Conservation (phyloP, 2,888 invertebrate species). For the Agonopterix heracliana region DNA sequence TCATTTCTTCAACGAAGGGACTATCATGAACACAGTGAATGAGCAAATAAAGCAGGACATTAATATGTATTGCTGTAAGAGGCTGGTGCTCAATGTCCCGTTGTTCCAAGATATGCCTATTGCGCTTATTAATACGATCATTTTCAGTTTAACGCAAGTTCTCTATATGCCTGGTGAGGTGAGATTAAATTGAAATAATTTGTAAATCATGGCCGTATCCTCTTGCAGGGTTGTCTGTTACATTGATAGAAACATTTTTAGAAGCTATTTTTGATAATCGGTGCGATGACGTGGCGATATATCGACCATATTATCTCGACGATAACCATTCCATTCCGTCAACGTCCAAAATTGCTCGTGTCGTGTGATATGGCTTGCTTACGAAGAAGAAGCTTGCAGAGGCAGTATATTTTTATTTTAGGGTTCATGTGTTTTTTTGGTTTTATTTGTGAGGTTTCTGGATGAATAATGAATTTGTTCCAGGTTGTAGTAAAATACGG, state of each 20-base stretch:
- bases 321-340: not conserved
- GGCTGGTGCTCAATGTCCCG: conserved; percentile 70
- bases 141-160: conserved; percentile 66
- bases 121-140: conserved; percentile 63
- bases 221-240: too few species aligned
- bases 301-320: too few species aligned
- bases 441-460: too few species aligned
- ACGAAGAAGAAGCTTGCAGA: too few species aligned
- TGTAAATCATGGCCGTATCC: not conserved
- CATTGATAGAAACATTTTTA: too few species aligned
- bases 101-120: conserved; percentile 72
- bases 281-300: not conserved
- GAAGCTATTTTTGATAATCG: not conserved
- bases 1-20: conserved; percentile 41
- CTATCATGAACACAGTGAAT: conserved; percentile 43
- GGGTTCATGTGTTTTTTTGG: too few species aligned
- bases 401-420: too few species aligned
- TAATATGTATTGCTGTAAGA: conserved; percentile 69
- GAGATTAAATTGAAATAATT: conserved; percentile 1
- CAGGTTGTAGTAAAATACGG: conserved; percentile 73
- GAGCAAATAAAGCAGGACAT: conserved; percentile 72
- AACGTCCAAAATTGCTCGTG: too few species aligned
- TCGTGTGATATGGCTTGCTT: not conserved
- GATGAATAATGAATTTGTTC: conserved; percentile 9
- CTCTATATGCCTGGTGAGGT: conserved; percentile 76